These are phyloP conservation scores for Nothocercus julius DNA, from an alignment of 2,113 vertebrate genomes.

Conservation along the genomic window DNA sequence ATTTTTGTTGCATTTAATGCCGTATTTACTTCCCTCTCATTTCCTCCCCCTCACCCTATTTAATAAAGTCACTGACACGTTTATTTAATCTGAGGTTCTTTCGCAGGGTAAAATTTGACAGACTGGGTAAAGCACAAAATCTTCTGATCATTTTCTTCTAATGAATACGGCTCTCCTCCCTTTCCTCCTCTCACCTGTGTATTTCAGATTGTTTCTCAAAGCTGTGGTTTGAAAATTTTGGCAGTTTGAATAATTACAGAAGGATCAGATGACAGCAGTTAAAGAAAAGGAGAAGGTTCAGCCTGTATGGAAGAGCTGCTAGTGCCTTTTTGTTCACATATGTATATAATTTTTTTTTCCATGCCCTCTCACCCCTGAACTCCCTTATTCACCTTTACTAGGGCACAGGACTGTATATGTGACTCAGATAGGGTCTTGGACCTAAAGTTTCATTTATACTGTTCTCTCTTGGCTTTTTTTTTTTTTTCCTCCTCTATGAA, in stretches of 20 bases:
- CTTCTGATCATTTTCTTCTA: not conserved
- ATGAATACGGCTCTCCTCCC: not conserved
- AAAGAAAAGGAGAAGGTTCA: not conserved
- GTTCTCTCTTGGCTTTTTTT: not conserved
- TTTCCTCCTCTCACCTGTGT: not conserved
- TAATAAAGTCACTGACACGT: not conserved
- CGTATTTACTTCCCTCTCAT: not conserved
- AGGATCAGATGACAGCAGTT: not conserved
- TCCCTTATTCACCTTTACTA: not conserved
- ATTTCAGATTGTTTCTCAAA: not conserved
- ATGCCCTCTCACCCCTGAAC: not conserved
- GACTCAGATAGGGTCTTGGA: not conserved
- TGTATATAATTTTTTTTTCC: too few species aligned
- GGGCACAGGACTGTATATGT: not conserved
- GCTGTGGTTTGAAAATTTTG: not conserved
- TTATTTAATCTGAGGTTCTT: not conserved
- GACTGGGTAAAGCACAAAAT: not conserved
- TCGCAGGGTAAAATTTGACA: not conserved
- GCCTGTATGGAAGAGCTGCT: not conserved
- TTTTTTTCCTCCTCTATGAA: not conserved
- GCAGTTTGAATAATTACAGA: not conserved
- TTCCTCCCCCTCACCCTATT: not conserved
- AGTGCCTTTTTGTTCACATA: not conserved
- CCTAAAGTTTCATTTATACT: not conserved
- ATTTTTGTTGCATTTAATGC: slow-evolving; percentile 19